phyloP scores from a whole-genome alignment of 2,113 vertebrate genomes.

The Holacanthus passer region DNA sequence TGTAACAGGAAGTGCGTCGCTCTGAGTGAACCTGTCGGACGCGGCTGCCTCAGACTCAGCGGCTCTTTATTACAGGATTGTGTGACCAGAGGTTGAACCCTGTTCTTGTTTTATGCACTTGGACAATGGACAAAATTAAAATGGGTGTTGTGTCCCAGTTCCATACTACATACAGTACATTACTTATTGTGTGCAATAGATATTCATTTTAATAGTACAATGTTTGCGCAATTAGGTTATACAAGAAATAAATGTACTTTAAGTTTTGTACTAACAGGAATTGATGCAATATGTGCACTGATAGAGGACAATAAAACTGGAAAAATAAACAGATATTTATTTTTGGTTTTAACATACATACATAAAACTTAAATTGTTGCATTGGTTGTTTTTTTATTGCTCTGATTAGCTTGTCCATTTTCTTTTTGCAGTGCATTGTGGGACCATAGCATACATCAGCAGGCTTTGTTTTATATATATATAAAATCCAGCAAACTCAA shows the following conservation, averaged over 20 bases:
- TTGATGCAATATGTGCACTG: not conserved
- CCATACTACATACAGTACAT: not conserved
- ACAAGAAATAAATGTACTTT: not conserved
- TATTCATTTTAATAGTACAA: not conserved
- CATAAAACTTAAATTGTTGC: too few relatives aligned
- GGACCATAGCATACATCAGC: too few relatives aligned
- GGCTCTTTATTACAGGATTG: conserved; percentile 35
- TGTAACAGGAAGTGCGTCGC: conserved; percentile 58
- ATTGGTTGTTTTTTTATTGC: not conserved
- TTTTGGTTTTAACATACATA: too few relatives aligned
- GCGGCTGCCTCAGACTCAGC: conserved; percentile 22
- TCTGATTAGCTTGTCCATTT: not conserved
- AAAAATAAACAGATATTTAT: too few relatives aligned
- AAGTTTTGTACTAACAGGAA: not conserved
- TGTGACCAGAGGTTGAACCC: conserved; percentile 47
- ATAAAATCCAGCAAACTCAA: not conserved
- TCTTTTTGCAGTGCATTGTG: not conserved
- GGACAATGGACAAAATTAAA: conserved; percentile 31
- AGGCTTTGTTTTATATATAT: not conserved
- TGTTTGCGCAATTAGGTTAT: not conserved
- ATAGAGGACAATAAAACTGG: not conserved
- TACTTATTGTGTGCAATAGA: not conserved
- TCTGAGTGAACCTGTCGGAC: conserved; percentile 62
- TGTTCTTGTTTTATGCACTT: conserved; percentile 22
- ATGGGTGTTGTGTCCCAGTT: not conserved